These are phyloP conservation scores for Sinelater perroti DNA, from an alignment of 2,888 invertebrate species.

Conservation along the genomic window DNA sequence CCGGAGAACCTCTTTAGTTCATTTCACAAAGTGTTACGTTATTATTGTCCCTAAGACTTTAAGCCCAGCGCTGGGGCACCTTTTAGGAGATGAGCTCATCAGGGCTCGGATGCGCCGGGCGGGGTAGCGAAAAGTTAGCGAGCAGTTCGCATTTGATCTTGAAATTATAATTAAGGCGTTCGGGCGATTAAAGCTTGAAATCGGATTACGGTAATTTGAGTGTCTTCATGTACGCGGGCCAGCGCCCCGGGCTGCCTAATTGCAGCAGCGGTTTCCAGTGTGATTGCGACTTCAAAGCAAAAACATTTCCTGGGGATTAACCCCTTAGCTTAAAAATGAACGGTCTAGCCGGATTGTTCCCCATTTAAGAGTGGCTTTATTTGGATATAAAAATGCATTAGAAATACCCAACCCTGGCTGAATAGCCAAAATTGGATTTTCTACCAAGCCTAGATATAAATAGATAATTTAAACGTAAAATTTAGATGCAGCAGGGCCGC, in stretches of 20 bases:
- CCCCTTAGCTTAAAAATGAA: too few species aligned
- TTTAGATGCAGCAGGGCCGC: too few species aligned
- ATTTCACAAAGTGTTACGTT: conserved; percentile 17
- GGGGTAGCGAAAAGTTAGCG: neutral
- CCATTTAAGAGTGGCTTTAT: too few species aligned
- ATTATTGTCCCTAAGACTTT: conserved; percentile 7
- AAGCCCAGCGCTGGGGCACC: conserved; percentile 10
- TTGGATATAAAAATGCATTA: too few species aligned
- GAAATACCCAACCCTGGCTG: too few species aligned
- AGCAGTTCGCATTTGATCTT: conserved; percentile 17
- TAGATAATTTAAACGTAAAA: too few species aligned
- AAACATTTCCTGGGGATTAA: too few species aligned
- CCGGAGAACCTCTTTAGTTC: conserved; percentile 5
- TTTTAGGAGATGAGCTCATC: conserved; percentile 16
- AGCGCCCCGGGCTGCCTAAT: conserved; percentile 48
- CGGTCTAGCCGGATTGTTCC: too few species aligned
- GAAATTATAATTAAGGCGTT: conserved; percentile 50
- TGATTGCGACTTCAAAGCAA: conserved; percentile 54
- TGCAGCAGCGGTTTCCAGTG: conserved; percentile 54
- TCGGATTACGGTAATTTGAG: conserved; percentile 46
- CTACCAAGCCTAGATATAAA: too few species aligned
- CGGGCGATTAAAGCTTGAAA: conserved; percentile 50
- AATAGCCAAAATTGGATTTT: too few species aligned
- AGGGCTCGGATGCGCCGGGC: neutral
- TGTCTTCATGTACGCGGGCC: conserved; percentile 29